Evolutionary conservation across 2,797 vertebrate genomes (phyloP).

Genomic region (Uromys caudimaculatus): DNA sequence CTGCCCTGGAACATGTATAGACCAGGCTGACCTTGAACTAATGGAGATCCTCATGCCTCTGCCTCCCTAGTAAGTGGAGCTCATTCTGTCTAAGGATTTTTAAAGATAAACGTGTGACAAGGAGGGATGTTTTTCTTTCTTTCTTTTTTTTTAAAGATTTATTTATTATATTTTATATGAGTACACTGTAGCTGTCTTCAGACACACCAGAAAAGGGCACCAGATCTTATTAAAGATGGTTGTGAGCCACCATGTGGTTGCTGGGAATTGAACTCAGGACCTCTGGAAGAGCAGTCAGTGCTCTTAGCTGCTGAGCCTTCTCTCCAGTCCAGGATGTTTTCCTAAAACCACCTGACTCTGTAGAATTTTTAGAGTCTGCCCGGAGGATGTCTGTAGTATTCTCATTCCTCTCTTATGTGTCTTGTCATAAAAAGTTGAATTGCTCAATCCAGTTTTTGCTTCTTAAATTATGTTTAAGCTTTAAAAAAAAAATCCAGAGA

Average conservation of each 20-base stretch:
- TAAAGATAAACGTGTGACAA: background rate
- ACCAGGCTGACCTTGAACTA: background rate
- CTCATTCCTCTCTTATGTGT: background rate
- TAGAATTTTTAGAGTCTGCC: conserved; percentile 7
- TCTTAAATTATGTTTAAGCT: conserved; percentile 38
- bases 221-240: no score
- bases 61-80: background rate
- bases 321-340: background rate
- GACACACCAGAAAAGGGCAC: no score
- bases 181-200: no score
- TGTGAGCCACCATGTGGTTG: no score
- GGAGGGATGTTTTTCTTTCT: conserved; percentile 5
- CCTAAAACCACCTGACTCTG: conserved; percentile 1
- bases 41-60: background rate
- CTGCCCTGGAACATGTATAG: background rate
- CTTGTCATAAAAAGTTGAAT: conserved; percentile 20
- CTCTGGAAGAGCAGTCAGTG: background rate
- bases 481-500: conserved; percentile 62
- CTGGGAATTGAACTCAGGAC: no score
- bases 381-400: background rate
- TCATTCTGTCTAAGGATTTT: background rate
- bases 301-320: no score
- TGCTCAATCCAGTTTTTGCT: conserved; percentile 21
- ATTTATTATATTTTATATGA: no score
- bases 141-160: no score